Evolutionary conservation across 2,888 invertebrate species (phyloP).

Genomic region (Malthinus seriepunctatus): DNA sequence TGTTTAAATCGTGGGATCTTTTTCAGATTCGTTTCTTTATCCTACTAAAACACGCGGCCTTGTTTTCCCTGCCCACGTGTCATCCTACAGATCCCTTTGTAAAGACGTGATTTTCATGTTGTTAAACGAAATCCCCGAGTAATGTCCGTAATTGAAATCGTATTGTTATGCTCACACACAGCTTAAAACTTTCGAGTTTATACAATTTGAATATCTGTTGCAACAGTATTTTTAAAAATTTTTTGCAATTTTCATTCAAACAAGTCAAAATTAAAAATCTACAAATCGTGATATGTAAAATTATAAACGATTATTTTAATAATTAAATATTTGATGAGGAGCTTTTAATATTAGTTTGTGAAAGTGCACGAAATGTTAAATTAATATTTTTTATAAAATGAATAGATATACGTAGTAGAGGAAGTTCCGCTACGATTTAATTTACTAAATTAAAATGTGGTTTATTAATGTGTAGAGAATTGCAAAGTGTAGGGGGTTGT

Average conservation of each 20-base stretch:
- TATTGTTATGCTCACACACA: constrained; percentile 36
- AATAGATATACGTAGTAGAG: too few species aligned
- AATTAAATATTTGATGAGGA: too few species aligned
- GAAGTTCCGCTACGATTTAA: constrained; percentile 25
- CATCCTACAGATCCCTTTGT: constrained; percentile 50
- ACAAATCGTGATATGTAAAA: too few species aligned
- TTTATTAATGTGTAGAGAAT: constrained; percentile 33
- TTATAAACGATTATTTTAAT: too few species aligned
- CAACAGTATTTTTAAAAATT: too few species aligned
- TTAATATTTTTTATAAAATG: background rate
- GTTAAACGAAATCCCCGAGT: constrained; percentile 49
- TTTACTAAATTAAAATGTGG: constrained; percentile 37
- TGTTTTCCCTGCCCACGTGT: constrained; percentile 53
- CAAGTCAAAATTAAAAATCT: too few species aligned
- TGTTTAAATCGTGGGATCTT: constrained; percentile 4
- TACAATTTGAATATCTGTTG: too few species aligned
- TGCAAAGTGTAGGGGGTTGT: constrained; percentile 20
- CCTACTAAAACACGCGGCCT: constrained; percentile 45
- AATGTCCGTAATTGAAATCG: constrained; percentile 53
- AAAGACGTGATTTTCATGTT: constrained; percentile 50
- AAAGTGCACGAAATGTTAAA: background rate
- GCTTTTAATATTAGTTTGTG: too few species aligned
- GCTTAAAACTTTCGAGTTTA: too few species aligned
- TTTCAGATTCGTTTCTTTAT: constrained; percentile 11
- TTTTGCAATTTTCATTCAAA: too few species aligned